Conservation (phyloP, 92 coral and sea anemone species). For the Epizoanthus stellaris region DNA sequence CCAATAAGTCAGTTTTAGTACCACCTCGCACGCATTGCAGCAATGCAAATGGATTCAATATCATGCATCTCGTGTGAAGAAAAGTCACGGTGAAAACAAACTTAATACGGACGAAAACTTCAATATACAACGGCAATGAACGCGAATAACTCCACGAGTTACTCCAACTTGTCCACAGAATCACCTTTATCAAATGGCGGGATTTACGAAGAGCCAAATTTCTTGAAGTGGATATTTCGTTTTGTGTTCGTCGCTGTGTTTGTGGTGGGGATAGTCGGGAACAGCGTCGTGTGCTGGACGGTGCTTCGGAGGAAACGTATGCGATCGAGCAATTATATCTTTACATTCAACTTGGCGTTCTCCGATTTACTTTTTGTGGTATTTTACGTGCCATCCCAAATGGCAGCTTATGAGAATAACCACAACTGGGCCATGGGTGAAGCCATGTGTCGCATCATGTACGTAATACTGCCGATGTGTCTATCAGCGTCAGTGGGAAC, state of each 20-base stretch:
- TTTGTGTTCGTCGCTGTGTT: slow-evolving; percentile 82
- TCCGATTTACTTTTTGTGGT: slow-evolving; percentile 88
- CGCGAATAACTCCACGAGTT: slow-evolving; percentile 1
- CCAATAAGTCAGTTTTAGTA: background rate
- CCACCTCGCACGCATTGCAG: background rate
- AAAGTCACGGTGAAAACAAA: background rate
- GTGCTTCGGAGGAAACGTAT: slow-evolving; percentile 87
- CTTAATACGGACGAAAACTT: background rate
- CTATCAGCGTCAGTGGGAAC: slow-evolving; percentile 88
- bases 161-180: background rate
- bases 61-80: no score
- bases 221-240: slow-evolving; percentile 85
- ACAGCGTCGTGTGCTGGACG: slow-evolving; percentile 87
- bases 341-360: slow-evolving; percentile 91
- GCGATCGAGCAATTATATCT: slow-evolving; percentile 91
- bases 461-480: slow-evolving; percentile 80
- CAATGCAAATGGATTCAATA: background rate
- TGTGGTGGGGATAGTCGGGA: slow-evolving; percentile 83
- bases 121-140: background rate
- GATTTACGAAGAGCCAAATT: slow-evolving; percentile 72
- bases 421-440: slow-evolving; percentile 96
- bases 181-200: background rate
- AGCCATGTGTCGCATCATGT: slow-evolving; percentile 82
- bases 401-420: slow-evolving; percentile 96
- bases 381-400: slow-evolving; percentile 89